Conservation (phyloP, 64 coral and sea anemone genomes). For the Platygyra sinensis region DNA sequence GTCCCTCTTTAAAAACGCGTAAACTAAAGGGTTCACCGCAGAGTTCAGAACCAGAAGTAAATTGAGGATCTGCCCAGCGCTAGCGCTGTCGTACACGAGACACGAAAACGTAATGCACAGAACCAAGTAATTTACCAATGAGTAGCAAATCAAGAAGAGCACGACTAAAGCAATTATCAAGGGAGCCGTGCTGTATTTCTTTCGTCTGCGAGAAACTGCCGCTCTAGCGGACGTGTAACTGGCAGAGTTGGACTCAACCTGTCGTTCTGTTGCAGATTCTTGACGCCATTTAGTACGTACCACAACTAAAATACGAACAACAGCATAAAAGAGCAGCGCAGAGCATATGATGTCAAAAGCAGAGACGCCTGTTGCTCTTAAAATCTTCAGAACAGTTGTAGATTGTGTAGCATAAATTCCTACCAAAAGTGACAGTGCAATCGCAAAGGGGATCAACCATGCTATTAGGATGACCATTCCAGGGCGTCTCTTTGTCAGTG, state of each 20-base stretch:
- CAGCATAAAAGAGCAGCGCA: not conserved
- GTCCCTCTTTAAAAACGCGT: not conserved
- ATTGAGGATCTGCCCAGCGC: not conserved
- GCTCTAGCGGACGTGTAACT: not conserved
- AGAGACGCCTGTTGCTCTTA: not conserved
- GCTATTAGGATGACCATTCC: not conserved
- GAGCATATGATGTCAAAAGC: not conserved
- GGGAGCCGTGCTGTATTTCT: not conserved
- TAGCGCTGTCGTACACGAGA: not conserved
- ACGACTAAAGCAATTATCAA: not conserved
- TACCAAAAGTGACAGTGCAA: not conserved
- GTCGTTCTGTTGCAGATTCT: not conserved
- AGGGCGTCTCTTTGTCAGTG: not conserved
- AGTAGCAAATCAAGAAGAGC: not conserved
- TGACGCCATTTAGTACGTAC: not conserved
- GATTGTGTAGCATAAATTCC: not conserved
- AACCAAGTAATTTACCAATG: not conserved
- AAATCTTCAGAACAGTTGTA: not conserved
- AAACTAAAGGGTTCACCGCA: not conserved
- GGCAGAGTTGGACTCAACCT: not conserved
- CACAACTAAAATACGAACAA: not conserved
- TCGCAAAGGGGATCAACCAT: not conserved
- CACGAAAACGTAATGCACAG: not conserved
- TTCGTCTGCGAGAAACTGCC: not conserved
- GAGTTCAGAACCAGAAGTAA: not conserved